These are phyloP conservation scores for Leuciscus waleckii DNA, from an alignment of 2,797 vertebrate genomes.

Conservation along the genomic window DNA sequence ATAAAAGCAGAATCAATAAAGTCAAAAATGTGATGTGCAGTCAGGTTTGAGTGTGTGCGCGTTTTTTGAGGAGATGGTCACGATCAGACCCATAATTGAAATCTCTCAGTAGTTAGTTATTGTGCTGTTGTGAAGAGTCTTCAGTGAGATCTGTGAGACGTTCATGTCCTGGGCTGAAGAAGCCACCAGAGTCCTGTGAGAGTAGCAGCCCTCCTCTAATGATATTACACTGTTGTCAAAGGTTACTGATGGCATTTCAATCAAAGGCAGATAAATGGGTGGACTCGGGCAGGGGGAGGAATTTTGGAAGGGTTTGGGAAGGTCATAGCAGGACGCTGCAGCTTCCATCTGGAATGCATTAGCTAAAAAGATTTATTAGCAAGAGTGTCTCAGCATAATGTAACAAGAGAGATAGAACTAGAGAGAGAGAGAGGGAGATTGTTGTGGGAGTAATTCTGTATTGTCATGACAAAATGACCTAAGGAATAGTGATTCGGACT, in stretches of 20 bases:
- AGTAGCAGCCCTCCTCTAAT: slow-evolving; percentile 62
- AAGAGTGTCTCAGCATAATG: slow-evolving; percentile 87
- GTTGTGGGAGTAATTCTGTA: not conserved
- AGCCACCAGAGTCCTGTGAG: slow-evolving; percentile 24
- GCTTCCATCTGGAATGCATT: slow-evolving; percentile 95
- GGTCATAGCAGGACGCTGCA: slow-evolving; percentile 89
- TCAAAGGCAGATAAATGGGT: slow-evolving; percentile 83
- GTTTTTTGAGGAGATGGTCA: too few species aligned
- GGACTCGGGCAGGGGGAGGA: slow-evolving; percentile 81
- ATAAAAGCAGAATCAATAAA: too few species aligned
- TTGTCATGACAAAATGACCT: not conserved
- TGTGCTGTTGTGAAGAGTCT: not conserved
- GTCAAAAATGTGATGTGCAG: too few species aligned
- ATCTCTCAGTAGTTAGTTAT: not conserved
- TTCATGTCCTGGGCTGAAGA: slow-evolving; percentile 1
- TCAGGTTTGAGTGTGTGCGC: too few species aligned
- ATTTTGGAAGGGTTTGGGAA: slow-evolving; percentile 89
- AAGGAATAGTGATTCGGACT: not conserved
- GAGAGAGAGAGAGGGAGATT: slow-evolving; percentile 2
- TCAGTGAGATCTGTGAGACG: not conserved
- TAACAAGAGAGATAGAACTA: slow-evolving; percentile 34
- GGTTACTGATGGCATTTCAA: slow-evolving; percentile 86
- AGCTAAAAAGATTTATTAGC: slow-evolving; percentile 92
- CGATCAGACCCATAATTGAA: not conserved
- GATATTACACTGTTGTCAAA: slow-evolving; percentile 82